Evolutionary conservation across 2,888 invertebrate genomes (phyloP), one percentile per base, ranked within the genome.

Genomic region (Sinopyrophorus schimmeli): DNA sequence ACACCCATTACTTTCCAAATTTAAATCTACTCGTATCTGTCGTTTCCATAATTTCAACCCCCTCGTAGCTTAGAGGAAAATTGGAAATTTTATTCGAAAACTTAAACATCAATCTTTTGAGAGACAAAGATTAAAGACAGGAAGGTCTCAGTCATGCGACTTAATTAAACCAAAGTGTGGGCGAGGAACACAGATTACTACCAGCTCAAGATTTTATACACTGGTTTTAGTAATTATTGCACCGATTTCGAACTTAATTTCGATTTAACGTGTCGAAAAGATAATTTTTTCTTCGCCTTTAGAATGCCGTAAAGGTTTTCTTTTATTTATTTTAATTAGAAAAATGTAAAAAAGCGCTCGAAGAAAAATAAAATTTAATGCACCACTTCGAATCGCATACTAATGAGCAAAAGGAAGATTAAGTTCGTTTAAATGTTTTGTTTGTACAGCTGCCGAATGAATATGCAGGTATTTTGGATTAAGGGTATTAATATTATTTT

Each of bases 141-240:
- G 47, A 47, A 47, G 47, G 30, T 15, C 26, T 27, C 23, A 35
- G 28, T 35, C 27, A 21, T 20, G 43, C 35, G 40, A 47, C 47
- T 47, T 47, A 47, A 47, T 47, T 47, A 47, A 40, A 20, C 16
- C 15, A 34, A 44, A 47, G 47, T 40, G 47, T 47, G 40, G 47
- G 47, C 39, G 34, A 40, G 10, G 34, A 40, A 38, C 46, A 30
- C 26, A 26, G 26, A 26, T 26, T 26, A 40, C 39, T 40, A 20
- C 35, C 24, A 35, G 24, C 30, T 18, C 28, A 28, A 40, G 28
- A 40, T 40, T 40, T 40, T 40, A 40, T 24, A 28, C 39, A 16
- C 14, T 17, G 39, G 24, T 35, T 12, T 5, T 20, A 32, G 18
- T 32, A 32, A 32, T 32, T 32, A 32, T 32, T 32, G 16, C 32